A percentile compares a stretch with the other conserved stretches of the same genome.
phyloP scores from a whole-genome alignment of 1,140 invertebrate genomes.

The Hylaeus volcanicus region DNA sequence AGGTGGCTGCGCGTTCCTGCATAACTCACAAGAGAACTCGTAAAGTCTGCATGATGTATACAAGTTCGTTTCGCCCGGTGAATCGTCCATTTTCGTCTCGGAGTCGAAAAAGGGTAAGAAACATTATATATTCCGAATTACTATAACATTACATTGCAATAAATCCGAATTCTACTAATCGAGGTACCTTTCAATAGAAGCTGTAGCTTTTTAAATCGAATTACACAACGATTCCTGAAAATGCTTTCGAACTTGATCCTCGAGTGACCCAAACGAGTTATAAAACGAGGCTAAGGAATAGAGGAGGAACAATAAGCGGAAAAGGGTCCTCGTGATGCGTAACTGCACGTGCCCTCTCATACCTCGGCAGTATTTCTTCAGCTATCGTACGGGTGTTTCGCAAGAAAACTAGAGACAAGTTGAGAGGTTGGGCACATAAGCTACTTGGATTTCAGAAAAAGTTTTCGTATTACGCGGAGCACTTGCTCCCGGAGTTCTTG shows the following conservation, averaged over 20 bases:
- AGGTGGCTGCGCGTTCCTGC: no score
- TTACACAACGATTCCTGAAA: slow-evolving; percentile 5
- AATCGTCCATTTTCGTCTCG: no score
- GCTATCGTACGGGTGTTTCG: slow-evolving; percentile 6
- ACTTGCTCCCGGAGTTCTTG: slow-evolving; percentile 2
- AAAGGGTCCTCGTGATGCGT: slow-evolving; percentile 6
- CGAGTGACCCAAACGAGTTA: not conserved
- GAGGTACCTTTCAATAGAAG: no score
- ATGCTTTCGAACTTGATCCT: slow-evolving; percentile 9
- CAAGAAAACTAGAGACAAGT: slow-evolving; percentile 12
- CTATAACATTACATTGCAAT: no score
- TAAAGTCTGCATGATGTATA: no score
- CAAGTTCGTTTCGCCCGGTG: no score
- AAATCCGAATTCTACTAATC: no score
- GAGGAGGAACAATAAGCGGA: not conserved
- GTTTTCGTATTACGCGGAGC: slow-evolving; percentile 39
- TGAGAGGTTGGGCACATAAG: slow-evolving; percentile 36
- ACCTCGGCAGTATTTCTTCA: slow-evolving; percentile 5
- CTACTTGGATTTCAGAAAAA: slow-evolving; percentile 51
- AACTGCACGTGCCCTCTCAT: not conserved
- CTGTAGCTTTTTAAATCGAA: no score
- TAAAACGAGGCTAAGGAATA: not conserved
- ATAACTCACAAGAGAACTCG: no score
- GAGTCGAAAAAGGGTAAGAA: no score
- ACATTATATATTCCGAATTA: no score